Base-by-base conservation (phyloP, 1,140 invertebrate genomes). In the Drosophila ironensis region DNA sequence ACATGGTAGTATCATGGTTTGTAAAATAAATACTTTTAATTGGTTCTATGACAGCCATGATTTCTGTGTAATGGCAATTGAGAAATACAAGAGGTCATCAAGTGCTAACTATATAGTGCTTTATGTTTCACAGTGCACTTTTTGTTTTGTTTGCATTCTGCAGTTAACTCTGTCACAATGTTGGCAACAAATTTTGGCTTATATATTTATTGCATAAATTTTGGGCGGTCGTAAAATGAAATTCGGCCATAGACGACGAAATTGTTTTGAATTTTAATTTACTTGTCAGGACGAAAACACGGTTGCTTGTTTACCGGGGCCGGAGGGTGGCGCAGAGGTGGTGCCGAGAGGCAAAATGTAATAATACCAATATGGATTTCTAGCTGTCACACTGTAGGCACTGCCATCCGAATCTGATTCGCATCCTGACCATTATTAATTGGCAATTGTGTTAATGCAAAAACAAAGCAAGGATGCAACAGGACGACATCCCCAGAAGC, bases 181-280 rank as follows among this genome's bases (percentile, higher is more conserved):
- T 77, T 82, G 75, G 78, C 67, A 66, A 84, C 78, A 75, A 75
- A 84, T 82, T 82, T 82, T 84, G 77, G 73, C 77, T 80, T 80
- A 82, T 80, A 82, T 84, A 82, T 82, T 84, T 82, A 82, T 82
- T 84, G 78, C 72, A 82, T 82, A 82, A 70, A 84, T 82, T 70
- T 82, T 84, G 69, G n/a, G 84, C 84, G 73, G 52, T 30, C 69
- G 84, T 84, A 77, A 84, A 82, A 84, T 70, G 69, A 73, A 82
- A 84, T 84, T 84, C 73, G n/a, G 56, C 60, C 73, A 72, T 59
- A 42, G 45, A 70, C 51, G 71, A 82, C 51, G 71, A 82, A 84
- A 84, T 84, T 77, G 78, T 84, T 82, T 82, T 77, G 78, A 82
- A 82, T 82, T 84, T 84, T 82, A 82, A 82, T 82, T 82, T 77